Evolutionary conservation across 2,113 vertebrate genomes (phyloP).

Genomic region (Labrus mixtus): DNA sequence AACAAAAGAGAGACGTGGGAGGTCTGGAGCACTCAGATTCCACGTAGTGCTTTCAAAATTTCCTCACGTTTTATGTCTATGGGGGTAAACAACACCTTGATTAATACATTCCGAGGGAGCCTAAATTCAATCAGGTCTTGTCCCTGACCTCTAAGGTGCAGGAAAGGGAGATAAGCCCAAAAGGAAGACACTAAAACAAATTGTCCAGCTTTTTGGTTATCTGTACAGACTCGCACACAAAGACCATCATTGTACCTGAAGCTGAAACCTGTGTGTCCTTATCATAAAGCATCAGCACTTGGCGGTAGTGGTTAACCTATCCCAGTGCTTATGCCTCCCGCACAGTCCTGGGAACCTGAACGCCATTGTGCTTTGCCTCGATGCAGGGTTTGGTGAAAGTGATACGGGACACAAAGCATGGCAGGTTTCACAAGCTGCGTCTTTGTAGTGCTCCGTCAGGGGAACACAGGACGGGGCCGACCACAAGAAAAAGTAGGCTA

Average conservation of each 20-base stretch:
- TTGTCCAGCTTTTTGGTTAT: constrained; percentile 46
- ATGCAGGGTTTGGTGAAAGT: constrained; percentile 63
- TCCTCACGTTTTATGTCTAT: constrained; percentile 41
- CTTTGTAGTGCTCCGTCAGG: constrained; percentile 69
- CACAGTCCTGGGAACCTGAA: constrained; percentile 72
- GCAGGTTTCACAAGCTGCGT: constrained; percentile 69
- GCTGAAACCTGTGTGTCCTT: constrained; percentile 58
- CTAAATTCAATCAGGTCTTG: constrained; percentile 26
- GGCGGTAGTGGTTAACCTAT: constrained; percentile 72
- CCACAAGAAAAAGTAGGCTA: constrained; percentile 62
- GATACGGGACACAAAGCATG: constrained; percentile 64
- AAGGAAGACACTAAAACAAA: constrained; percentile 27
- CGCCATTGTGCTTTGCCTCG: constrained; percentile 71
- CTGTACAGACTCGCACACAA: constrained; percentile 66
- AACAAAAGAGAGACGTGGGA: constrained; percentile 45
- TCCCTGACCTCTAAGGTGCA: constrained; percentile 16
- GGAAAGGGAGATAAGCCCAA: constrained; percentile 31
- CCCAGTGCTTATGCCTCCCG: constrained; percentile 58
- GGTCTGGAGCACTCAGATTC: constrained; percentile 25
- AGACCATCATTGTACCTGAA: constrained; percentile 68
- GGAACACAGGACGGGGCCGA: constrained; percentile 50
- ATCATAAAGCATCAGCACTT: constrained; percentile 77
- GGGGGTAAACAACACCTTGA: constrained; percentile 45
- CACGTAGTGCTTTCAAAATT: constrained; percentile 4
- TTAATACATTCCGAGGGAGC: neutral